These are phyloP conservation scores for Charina bottae DNA, from an alignment of 2,113 vertebrate species.

Conservation along the genomic window DNA sequence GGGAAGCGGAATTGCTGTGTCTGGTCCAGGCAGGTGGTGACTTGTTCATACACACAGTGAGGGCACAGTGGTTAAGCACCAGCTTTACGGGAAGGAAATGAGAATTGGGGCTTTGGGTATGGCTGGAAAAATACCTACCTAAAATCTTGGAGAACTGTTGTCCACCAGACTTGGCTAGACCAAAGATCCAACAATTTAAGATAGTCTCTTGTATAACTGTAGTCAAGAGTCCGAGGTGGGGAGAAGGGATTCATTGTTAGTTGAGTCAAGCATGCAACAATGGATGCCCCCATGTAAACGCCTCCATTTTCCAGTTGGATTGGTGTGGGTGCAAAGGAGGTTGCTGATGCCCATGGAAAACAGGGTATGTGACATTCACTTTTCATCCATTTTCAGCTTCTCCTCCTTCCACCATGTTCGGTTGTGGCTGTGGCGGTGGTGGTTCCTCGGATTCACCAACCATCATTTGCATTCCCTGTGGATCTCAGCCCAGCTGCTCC, in stretches of 20 bases:
- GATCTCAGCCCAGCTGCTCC: background rate
- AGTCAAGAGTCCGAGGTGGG: background rate
- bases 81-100: background rate
- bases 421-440: fast-evolving
- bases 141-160: background rate
- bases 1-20: background rate
- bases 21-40: background rate
- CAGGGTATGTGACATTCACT: background rate
- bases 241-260: background rate
- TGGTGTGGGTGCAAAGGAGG: too few species aligned
- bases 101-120: background rate
- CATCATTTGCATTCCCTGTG: background rate
- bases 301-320: background rate
- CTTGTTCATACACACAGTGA: background rate
- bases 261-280: background rate
- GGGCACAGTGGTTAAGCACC: background rate
- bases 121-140: background rate
- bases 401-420: background rate
- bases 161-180: background rate
- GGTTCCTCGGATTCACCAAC: background rate
- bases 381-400: background rate
- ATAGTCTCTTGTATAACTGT: background rate
- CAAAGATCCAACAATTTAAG: background rate
- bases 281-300: background rate
- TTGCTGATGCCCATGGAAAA: background rate